These are phyloP conservation scores for Amiota communis DNA, from an alignment of 2,888 invertebrate species.

Conservation along the genomic window DNA sequence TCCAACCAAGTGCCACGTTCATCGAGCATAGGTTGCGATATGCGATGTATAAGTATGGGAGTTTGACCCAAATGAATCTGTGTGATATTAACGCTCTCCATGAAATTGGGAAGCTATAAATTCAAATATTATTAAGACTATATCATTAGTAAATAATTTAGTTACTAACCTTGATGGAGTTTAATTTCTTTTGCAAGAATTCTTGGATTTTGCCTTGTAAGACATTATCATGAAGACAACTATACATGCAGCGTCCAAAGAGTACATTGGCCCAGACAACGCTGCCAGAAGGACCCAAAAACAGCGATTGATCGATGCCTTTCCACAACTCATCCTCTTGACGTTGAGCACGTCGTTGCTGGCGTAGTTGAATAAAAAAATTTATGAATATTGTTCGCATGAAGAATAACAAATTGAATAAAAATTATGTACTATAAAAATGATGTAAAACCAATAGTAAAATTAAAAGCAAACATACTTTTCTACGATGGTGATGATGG, in stretches of 20 bases:
- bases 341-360: conserved; percentile 69
- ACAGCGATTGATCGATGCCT: conserved; percentile 71
- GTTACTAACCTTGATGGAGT: conserved; percentile 66
- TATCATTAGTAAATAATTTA: not conserved
- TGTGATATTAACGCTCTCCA: conserved; percentile 84
- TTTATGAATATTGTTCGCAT: not conserved
- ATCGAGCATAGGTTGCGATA: conserved; percentile 80
- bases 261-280: conserved; percentile 72
- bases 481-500: conserved; percentile 41
- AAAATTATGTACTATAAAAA: conserved; percentile 5
- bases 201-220: conserved; percentile 69
- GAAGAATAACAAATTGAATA: not conserved
- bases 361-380: conserved; percentile 11
- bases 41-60: conserved; percentile 78
- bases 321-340: conserved; percentile 72
- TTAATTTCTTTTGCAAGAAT: conserved; percentile 71
- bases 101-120: conserved; percentile 84
- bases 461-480: conserved; percentile 60
- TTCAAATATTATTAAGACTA: not conserved
- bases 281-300: conserved; percentile 71
- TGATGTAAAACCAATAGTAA: conserved; percentile 32
- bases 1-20: conserved; percentile 90
- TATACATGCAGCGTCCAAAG: conserved; percentile 69
- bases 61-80: conserved; percentile 81
- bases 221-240: conserved; percentile 63